These are phyloP conservation scores for Drosophila melanogaster DNA, from an alignment of 1,140 invertebrate species.

Conservation along the genomic window Release_6_plus_ISO1_MT NC_004354.4:15948001-15948500, in stretches of 20 bases:
- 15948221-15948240: constrained; percentile 22
- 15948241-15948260: constrained; percentile 6
- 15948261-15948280: constrained; percentile 1
- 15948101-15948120: constrained; percentile 24
- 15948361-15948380: constrained; percentile 87
- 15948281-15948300: background rate
- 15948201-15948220: constrained; percentile 15
- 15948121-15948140: constrained; percentile 47
- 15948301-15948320: background rate
- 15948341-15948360: background rate
- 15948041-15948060: constrained; percentile 7
- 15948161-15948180: constrained; percentile 40
- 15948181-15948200: constrained; percentile 34
- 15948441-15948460: constrained; percentile 73
- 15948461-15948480: constrained; percentile 68
- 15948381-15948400: constrained; percentile 85
- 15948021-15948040: constrained; percentile 44
- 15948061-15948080: constrained; percentile 31
- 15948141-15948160: constrained; percentile 42
- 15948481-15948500: constrained; percentile 54
- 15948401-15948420: constrained; percentile 84
- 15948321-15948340: background rate
- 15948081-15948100: constrained; percentile 21
- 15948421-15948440: constrained; percentile 84
- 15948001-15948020: constrained; percentile 12